These are phyloP conservation scores for Metaphire vulgaris DNA, from an alignment of 1,140 invertebrate genomes.

Conservation along the genomic window DNA sequence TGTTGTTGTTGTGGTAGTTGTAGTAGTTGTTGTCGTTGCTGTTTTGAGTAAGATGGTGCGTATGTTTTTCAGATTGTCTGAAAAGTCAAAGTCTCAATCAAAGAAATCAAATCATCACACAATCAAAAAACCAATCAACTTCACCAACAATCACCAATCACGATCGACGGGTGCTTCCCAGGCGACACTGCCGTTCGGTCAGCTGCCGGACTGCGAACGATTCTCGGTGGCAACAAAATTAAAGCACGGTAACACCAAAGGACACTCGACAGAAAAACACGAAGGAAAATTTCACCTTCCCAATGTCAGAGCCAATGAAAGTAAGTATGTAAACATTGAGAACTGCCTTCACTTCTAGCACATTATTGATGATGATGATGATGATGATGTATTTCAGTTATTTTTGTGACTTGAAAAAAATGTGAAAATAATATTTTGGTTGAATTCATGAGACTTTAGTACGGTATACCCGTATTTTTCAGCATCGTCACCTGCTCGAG, in stretches of 20 bases:
- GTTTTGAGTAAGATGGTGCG: no score
- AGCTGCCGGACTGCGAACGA: not conserved
- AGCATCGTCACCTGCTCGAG: not conserved
- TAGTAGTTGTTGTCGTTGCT: no score
- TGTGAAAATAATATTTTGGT: no score
- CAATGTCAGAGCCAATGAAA: not conserved
- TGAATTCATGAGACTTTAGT: no score
- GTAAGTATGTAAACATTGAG: no score
- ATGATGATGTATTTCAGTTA: no score
- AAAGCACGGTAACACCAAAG: not conserved
- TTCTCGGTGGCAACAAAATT: not conserved
- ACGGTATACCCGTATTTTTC: no score
- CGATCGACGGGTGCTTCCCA: not conserved
- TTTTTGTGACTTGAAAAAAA: no score
- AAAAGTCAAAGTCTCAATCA: not conserved
- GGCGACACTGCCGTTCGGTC: not conserved
- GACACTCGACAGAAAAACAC: not conserved
- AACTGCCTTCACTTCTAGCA: not conserved
- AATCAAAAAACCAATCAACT: not conserved
- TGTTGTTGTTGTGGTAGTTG: no score
- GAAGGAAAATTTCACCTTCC: not conserved
- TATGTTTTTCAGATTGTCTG: not conserved
- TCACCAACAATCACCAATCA: not conserved
- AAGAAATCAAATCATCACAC: not conserved
- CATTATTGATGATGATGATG: no score